Percentiles rank a stretch among this genome's conserved stretches.
Conservation (phyloP, 2,113 vertebrate genomes). For the Helogale parvula region DNA sequence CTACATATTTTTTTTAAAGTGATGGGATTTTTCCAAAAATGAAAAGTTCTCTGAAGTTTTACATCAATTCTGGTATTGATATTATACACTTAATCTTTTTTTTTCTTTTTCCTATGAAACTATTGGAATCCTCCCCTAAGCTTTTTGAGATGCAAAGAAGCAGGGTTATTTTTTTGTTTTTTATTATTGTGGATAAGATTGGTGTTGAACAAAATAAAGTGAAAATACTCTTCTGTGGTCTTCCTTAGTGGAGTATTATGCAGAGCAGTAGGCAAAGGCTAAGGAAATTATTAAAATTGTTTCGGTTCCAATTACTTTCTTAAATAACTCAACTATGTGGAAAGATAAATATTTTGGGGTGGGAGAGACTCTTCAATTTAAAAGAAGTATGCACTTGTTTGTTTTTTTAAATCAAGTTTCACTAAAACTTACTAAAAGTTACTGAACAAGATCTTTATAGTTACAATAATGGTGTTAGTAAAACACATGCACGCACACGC, state of each 20-base stretch:
- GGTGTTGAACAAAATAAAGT: background rate
- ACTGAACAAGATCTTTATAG: background rate
- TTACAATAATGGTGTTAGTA: background rate
- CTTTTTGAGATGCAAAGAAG: background rate
- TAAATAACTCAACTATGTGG: background rate
- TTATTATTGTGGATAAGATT: background rate
- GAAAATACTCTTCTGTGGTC: background rate
- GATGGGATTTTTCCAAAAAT: background rate
- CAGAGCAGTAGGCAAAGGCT: background rate
- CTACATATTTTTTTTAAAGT: background rate
- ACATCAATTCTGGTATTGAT: background rate
- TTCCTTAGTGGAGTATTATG: background rate
- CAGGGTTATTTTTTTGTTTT: background rate
- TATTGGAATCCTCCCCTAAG: background rate
- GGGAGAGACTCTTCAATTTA: background rate
- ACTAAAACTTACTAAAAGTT: background rate
- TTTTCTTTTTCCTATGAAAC: background rate
- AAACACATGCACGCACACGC: too few species aligned
- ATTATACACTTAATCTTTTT: background rate
- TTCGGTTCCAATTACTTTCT: background rate
- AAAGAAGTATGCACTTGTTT: background rate
- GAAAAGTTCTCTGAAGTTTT: slow-evolving; percentile 42
- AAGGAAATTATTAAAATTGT: background rate
- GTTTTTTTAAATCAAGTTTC: background rate
- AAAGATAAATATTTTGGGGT: background rate